Percentiles rank a stretch among this genome's conserved stretches.
Conservation (phyloP, 2,113 vertebrate species). For the Phalacrocorax brasilianus region DNA sequence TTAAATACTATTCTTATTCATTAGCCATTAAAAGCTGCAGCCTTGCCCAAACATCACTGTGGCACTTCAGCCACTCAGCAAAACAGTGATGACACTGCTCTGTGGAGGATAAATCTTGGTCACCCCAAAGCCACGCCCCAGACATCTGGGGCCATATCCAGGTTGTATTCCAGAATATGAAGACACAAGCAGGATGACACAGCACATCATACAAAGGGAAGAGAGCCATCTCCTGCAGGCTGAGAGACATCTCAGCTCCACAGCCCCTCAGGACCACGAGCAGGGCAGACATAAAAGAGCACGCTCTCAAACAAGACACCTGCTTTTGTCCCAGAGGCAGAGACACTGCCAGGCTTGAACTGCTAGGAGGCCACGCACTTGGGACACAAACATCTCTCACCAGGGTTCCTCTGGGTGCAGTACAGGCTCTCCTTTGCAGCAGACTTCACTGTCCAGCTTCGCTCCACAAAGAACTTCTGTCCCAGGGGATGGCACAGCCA, state of each 20-base stretch:
- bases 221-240: background rate
- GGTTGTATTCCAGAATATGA: background rate
- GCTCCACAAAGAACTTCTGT: conserved; percentile 92
- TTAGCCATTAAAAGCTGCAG: background rate
- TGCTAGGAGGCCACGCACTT: background rate
- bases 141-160: background rate
- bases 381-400: conserved; percentile 53
- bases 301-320: background rate
- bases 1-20: background rate
- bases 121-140: background rate
- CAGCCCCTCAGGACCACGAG: background rate
- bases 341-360: background rate
- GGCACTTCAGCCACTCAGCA: background rate
- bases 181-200: background rate
- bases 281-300: background rate
- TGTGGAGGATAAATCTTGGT: background rate
- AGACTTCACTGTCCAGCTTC: conserved; percentile 91
- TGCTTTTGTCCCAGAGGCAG: background rate
- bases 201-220: background rate
- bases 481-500: conserved; percentile 96
- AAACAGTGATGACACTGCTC: background rate
- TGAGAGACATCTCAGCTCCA: background rate
- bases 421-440: conserved; percentile 85
- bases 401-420: conserved; percentile 87
- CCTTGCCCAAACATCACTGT: background rate